Percentiles rank a stretch among this genome's conserved stretches.
These are phyloP conservation scores for Nebria ingens DNA, from an alignment of 1,140 invertebrate species.

Conservation along the genomic window DNA sequence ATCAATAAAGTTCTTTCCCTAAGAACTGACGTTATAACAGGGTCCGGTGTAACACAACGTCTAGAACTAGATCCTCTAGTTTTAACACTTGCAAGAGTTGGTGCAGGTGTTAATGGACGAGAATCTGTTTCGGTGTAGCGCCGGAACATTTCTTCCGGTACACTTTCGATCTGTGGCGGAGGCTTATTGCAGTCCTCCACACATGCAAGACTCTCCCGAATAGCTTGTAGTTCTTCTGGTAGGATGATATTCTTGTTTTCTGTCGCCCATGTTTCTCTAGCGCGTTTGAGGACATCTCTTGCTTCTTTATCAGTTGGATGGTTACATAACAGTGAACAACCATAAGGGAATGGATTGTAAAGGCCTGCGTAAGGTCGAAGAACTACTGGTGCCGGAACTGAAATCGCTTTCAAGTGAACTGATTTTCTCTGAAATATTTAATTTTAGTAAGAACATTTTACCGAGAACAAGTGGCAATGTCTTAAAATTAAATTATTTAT, in stretches of 20 bases:
- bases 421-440: conserved; percentile 10
- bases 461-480: too few relatives aligned
- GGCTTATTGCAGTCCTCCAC: background rate
- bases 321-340: conserved; percentile 70
- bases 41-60: conserved; percentile 41
- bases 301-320: conserved; percentile 65
- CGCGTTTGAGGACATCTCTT: conserved; percentile 57
- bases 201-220: conserved; percentile 31
- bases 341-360: conserved; percentile 66
- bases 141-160: conserved; percentile 49
- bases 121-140: conserved; percentile 73
- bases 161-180: conserved; percentile 15
- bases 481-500: conserved; percentile 12
- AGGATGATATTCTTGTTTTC: conserved; percentile 40
- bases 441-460: too few relatives aligned
- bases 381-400: conserved; percentile 48
- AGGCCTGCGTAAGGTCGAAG: conserved; percentile 65
- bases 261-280: conserved; percentile 53
- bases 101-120: conserved; percentile 59
- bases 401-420: conserved; percentile 22
- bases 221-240: conserved; percentile 41
- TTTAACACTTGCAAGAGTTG: conserved; percentile 52
- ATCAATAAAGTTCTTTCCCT: conserved; percentile 33
- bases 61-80: conserved; percentile 34
- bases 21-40: conserved; percentile 24